Evolutionary conservation across 2,797 vertebrate genomes (phyloP), one percentile per base, ranked within the genome.

Genomic region (Schizopygopsis malacanthus): DNA sequence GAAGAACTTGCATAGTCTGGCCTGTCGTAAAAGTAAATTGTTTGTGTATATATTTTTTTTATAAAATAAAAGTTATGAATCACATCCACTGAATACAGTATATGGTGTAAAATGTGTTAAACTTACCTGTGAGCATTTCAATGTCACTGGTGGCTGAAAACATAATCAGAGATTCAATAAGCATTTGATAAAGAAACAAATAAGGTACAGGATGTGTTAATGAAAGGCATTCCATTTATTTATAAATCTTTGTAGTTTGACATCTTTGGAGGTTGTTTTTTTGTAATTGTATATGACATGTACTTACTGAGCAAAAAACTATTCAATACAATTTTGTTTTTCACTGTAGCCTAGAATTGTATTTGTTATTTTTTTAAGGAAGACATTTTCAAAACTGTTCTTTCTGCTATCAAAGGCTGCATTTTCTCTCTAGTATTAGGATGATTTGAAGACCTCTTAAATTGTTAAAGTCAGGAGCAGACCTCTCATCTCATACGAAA

Each of bases 381-480:
- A 8, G 13, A 76, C 18, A 33, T 11, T 75, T 37, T 41, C 2
- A 22, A 73, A 37, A 59, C 16, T 4, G 18, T 50, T 65, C 9
- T 45, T 59, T 82, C n/a, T 59, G 22, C 15, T 52, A 41, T 54
- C 20, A 52, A 50, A 65, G 1, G 13, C 22, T 41, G 43, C 52
- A 4, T 83, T 63, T 47, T 47, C 25, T n/a, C 39, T 63, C 25
- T 33, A 76, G 59, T 15, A 39, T 52, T 16, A 39, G 20, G 65
- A 67, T 47, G 71, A 52, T 75, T 61, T 47, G 59, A 61, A 50
- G 43, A 25, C 7, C 3, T 41, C 12, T 25, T 65, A 9, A 76
- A 41, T 76, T 75, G 52, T 52, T 76, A 65, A 76, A n/a, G 45
- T 65, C 20, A 76, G 7, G 20, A 75, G 81, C 43, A 83, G 43